Base-by-base conservation (phyloP, 2,113 vertebrate species). In the Grallaria varia region DNA sequence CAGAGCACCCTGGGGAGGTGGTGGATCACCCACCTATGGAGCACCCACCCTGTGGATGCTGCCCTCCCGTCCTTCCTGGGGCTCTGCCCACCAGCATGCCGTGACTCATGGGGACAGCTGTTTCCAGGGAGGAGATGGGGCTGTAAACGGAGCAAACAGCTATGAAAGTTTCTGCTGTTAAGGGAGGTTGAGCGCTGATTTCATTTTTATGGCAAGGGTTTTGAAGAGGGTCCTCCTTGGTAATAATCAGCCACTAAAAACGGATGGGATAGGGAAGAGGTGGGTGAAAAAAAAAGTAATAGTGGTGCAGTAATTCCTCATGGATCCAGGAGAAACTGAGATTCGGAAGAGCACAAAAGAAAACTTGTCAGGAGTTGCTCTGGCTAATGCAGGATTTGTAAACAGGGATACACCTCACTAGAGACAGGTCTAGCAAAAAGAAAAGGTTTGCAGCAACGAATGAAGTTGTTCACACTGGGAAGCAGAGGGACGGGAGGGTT, bases 1-100 rank as follows among this genome's bases (percentile, higher is more conserved):
- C 27, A 8, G 12, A 0, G 1, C 0, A 0, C 50, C n/a, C 39
- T 25, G 66, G 59, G 55, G 45, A 49, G 50, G 8, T 27, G 55
- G 45, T 71, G 52, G 42, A 28, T 50, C 52, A 68, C 19, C 39
- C 7, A 1, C 14, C 33, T 62, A 0, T 30, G 39, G 30, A 45
- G 35, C 31, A 78, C 2, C 31, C 31, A 78, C 2, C 31, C 3
- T 10, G 0, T 47, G 56, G 30, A 28, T 62, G 56, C 27, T 67
- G 59, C 47, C 66, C 10, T 60, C n/a, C 3, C 17, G 14, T 47
- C 63, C 33, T 69, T 84, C 44, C 66, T 20, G 4, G 4, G 67
- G 69, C 40, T 85, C 25, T 93, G 53, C 53, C 49, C 3, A 6
- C 47, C 12, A 45, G 21, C 1, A 2, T 0, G 0, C 23, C 47